Evolutionary conservation across 2,113 vertebrate species (phyloP).

Genomic region (Xyliphius kryptos): DNA sequence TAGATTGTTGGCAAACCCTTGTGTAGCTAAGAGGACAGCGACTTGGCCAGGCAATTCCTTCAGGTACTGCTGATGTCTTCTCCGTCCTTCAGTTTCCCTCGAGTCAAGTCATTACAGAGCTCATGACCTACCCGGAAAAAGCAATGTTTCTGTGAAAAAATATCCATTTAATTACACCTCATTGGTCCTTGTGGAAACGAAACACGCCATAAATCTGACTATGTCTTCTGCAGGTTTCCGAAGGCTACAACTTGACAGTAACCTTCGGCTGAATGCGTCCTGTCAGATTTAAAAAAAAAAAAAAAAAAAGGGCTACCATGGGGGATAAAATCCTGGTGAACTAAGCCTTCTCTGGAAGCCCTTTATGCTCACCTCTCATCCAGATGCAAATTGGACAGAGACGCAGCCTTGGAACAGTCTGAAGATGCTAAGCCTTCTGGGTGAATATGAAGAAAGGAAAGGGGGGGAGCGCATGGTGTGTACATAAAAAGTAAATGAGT

Average conservation of each 20-base stretch:
- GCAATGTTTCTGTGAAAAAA: conserved; percentile 1
- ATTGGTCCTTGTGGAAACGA: conserved; percentile 5
- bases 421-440: conserved; percentile 27
- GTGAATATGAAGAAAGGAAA: conserved; percentile 4
- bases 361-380: conserved; percentile 49
- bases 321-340: conserved; percentile 57
- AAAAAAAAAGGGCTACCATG: conserved; percentile 55
- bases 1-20: too few species aligned
- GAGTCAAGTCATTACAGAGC: conserved; percentile 21
- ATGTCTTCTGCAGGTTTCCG: not conserved
- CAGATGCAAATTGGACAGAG: conserved; percentile 9
- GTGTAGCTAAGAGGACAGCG: too few species aligned
- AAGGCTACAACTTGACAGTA: conserved; percentile 11
- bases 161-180: conserved; percentile 31
- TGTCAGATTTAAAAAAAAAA: too few species aligned
- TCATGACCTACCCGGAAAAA: conserved; percentile 24
- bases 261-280: conserved; percentile 37
- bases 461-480: conserved; percentile 29
- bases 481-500: conserved; percentile 7
- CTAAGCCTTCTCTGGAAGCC: conserved; percentile 50
- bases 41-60: conserved; percentile 10
- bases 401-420: conserved; percentile 6
- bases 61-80: conserved; percentile 17
- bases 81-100: conserved; percentile 17
- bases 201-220: conserved; percentile 4